A percentile compares a stretch with the other conserved stretches of the same genome.
Conservation (phyloP, 2,888 invertebrate genomes). For the Argyra leucocephala region DNA sequence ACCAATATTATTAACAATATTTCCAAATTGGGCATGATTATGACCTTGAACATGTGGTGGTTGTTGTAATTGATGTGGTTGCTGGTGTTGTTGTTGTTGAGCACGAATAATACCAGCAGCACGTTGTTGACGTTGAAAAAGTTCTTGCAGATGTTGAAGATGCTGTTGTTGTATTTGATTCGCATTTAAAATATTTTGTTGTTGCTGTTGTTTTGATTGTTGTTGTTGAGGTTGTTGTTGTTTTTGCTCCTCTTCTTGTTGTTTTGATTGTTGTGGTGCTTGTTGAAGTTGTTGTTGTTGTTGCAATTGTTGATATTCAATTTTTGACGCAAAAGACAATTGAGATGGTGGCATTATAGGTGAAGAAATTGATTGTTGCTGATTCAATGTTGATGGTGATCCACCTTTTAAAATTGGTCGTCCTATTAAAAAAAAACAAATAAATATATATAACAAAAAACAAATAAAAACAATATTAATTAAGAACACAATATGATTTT, state of each 20-base stretch:
- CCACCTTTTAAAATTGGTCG: conserved; percentile 41
- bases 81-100: conserved; percentile 22
- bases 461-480: no score
- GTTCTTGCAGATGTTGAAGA: conserved; percentile 20
- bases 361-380: conserved; percentile 21
- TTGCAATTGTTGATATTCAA: conserved; percentile 35
- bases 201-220: conserved; percentile 32
- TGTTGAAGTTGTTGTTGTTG: conserved; percentile 37
- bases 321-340: conserved; percentile 30
- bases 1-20: background rate
- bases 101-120: conserved; percentile 23
- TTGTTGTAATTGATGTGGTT: conserved; percentile 20
- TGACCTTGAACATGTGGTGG: conserved; percentile 23
- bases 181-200: conserved; percentile 17
- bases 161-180: conserved; percentile 21
- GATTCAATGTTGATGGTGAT: conserved; percentile 22
- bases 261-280: background rate
- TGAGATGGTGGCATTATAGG: conserved; percentile 25
- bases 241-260: background rate
- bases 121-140: conserved; percentile 19
- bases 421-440: conserved; percentile 27
- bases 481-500: background rate
- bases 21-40: background rate
- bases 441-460: conserved; percentile 15
- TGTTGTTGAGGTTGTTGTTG: conserved; percentile 15